Evolutionary conservation across 2,113 vertebrate genomes (phyloP).

Genomic region (Cichladusa arquata): DNA sequence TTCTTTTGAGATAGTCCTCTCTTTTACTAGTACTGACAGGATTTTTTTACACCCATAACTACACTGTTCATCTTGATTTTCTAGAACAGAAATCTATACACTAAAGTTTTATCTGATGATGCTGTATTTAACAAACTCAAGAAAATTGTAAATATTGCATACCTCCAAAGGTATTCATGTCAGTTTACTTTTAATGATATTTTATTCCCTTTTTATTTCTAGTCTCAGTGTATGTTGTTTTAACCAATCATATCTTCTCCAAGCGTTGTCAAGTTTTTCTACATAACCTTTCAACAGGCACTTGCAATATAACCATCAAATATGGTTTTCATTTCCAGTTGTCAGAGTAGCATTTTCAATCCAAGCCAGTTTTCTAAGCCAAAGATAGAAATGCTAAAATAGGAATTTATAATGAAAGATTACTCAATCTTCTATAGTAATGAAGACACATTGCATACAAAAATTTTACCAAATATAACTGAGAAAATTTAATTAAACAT

Average conservation of each 20-base stretch:
- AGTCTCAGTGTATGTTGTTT: not conserved
- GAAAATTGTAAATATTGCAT: not conserved
- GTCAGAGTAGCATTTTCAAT: conserved; percentile 15
- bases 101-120: not conserved
- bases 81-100: not conserved
- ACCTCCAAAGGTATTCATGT: not conserved
- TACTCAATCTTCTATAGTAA: not conserved
- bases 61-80: not conserved
- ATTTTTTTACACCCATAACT: not conserved
- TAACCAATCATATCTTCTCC: not conserved
- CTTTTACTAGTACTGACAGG: not conserved
- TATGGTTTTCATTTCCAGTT: conserved; percentile 29
- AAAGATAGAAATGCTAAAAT: conserved; percentile 18
- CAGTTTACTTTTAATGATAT: not conserved
- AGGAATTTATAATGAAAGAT: not conserved
- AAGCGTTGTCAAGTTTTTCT: not conserved
- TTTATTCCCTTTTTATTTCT: not conserved
- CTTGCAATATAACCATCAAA: not conserved
- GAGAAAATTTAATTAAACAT: not conserved
- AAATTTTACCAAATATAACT: not conserved
- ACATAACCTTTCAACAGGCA: not conserved
- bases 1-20: not conserved
- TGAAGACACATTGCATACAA: not conserved
- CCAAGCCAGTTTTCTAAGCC: not conserved
- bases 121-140: not conserved